phyloP scores from a whole-genome alignment of 92 coral and sea anemone species.

The Epizoanthus rinbou region DNA sequence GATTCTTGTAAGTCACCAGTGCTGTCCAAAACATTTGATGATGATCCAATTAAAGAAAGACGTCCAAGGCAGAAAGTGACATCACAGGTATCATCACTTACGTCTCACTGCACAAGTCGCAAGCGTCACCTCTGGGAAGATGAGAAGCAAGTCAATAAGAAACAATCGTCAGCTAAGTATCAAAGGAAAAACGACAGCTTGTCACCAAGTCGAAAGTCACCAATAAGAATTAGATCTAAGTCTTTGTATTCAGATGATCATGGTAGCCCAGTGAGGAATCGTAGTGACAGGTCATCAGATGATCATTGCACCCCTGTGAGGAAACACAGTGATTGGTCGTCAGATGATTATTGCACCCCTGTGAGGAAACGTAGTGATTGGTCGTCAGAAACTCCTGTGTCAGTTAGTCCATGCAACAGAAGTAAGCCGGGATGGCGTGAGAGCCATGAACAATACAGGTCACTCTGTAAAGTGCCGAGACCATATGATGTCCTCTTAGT shows the following conservation, averaged over 20 bases:
- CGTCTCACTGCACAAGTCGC: not conserved
- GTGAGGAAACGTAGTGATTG: not conserved
- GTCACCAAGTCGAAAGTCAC: not conserved
- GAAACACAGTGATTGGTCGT: not conserved
- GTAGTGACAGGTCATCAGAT: not conserved
- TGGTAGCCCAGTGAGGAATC: not conserved
- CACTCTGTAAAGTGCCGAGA: conserved; percentile 51
- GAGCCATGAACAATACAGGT: conserved; percentile 63
- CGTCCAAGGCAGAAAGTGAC: not conserved
- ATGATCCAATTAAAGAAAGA: not conserved
- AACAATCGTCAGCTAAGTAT: not conserved
- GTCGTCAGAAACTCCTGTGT: not conserved
- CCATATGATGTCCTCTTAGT: conserved; percentile 65
- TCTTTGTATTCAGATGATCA: conserved; percentile 24
- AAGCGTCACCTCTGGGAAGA: not conserved
- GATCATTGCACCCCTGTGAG: not conserved
- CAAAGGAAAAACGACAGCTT: not conserved
- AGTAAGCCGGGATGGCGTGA: conserved; percentile 81
- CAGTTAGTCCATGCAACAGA: conserved; percentile 72
- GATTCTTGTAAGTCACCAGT: not conserved
- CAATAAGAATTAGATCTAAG: not conserved
- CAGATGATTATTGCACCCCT: not conserved
- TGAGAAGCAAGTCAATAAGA: not conserved
- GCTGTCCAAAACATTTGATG: not conserved
- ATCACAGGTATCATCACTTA: not conserved